Evolutionary conservation across 2,797 vertebrate genomes (phyloP).

Genomic region (Furcifer pardalis): DNA sequence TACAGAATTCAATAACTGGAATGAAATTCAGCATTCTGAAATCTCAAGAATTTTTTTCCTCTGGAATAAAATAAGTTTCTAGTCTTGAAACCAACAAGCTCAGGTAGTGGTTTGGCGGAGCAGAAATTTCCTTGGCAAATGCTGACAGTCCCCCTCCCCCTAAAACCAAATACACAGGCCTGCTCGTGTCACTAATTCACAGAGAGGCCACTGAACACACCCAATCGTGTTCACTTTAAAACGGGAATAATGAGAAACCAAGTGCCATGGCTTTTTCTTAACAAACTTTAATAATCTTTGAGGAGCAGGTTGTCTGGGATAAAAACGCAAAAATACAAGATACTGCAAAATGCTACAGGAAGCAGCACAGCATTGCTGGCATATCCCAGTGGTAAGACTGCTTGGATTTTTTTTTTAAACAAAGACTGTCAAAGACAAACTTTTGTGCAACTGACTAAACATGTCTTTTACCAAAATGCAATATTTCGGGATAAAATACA

Average conservation of each 20-base stretch:
- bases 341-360: constrained; percentile 47
- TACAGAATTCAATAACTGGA: background rate
- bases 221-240: constrained; percentile 41
- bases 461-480: constrained; percentile 49
- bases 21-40: background rate
- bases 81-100: background rate
- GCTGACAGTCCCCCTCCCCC: background rate
- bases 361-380: constrained; percentile 54
- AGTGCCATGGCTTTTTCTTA: constrained; percentile 65
- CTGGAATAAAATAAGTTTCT: background rate
- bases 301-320: constrained; percentile 62
- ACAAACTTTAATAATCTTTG: constrained; percentile 69
- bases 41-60: background rate
- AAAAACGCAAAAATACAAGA: constrained; percentile 67
- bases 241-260: constrained; percentile 58
- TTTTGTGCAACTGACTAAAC: constrained; percentile 47
- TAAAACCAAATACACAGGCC: background rate
- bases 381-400: constrained; percentile 57
- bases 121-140: background rate
- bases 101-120: background rate
- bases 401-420: constrained; percentile 34
- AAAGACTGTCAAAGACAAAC: constrained; percentile 51
- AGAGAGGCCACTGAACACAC: background rate
- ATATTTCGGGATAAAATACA: constrained; percentile 54
- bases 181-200: background rate